Evolutionary conservation across 2,888 invertebrate species (phyloP).

Genomic region (Hemistola chrysoprasaria): DNA sequence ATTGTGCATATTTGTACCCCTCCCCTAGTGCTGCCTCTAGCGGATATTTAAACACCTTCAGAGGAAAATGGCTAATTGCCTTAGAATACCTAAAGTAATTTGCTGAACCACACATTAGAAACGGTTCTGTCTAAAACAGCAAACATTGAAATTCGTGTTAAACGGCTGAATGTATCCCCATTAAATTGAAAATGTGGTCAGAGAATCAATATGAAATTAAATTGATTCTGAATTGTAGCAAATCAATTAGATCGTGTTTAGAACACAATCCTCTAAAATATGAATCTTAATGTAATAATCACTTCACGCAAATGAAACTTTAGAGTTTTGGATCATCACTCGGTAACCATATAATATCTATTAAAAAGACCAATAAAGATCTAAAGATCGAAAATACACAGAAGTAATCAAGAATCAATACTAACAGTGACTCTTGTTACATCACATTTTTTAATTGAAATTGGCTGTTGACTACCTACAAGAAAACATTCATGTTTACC

Average conservation of each 20-base stretch:
- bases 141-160: constrained; percentile 1
- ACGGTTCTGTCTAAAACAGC: not conserved
- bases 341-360: too few species aligned
- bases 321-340: constrained; percentile 9
- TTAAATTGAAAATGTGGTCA: constrained; percentile 13
- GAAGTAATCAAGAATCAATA: too few species aligned
- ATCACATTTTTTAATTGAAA: too few species aligned
- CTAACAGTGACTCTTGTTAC: too few species aligned
- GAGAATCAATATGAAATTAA: constrained; percentile 21
- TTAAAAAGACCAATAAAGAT: too few species aligned
- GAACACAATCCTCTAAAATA: constrained; percentile 50
- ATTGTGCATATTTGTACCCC: too few species aligned
- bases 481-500: too few species aligned
- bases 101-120: constrained; percentile 7
- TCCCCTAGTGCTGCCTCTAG: too few species aligned
- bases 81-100: constrained; percentile 1
- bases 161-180: constrained; percentile 10
- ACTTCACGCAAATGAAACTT: constrained; percentile 34
- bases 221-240: constrained; percentile 47
- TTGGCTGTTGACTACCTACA: not conserved
- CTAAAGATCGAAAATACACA: constrained; percentile 1
- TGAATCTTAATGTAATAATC: constrained; percentile 39
- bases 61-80: too few species aligned
- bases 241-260: constrained; percentile 53
- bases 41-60: too few species aligned